Percentiles rank a stretch among this genome's conserved stretches.
Conservation (phyloP, 1,140 invertebrate genomes). For the Drosophila sproati region DNA sequence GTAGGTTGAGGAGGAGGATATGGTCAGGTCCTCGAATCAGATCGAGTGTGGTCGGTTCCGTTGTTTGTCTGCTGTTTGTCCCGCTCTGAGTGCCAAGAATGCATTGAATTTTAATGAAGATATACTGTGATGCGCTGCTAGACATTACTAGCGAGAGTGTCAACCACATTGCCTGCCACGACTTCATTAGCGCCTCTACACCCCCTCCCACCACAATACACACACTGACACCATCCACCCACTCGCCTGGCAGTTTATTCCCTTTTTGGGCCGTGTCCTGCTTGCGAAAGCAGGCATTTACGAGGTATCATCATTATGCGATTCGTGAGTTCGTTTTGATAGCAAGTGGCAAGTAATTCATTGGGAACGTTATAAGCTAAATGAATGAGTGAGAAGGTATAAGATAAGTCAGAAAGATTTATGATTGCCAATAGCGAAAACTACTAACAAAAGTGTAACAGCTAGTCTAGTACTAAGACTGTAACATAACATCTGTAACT, state of each 20-base stretch:
- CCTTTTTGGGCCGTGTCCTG: constrained; percentile 12
- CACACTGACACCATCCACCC: background rate
- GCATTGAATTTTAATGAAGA: constrained; percentile 82
- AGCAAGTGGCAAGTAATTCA: background rate
- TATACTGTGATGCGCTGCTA: constrained; percentile 51
- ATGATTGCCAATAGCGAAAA: too few species aligned
- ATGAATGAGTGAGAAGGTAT: background rate
- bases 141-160: constrained; percentile 31
- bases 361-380: background rate
- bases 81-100: constrained; percentile 53
- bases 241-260: constrained; percentile 35
- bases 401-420: background rate
- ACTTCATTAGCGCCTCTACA: constrained; percentile 60
- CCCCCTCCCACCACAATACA: background rate
- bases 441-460: too few species aligned
- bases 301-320: constrained; percentile 45
- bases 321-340: background rate
- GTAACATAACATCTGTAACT: too few species aligned
- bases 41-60: constrained; percentile 39
- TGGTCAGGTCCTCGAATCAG: background rate
- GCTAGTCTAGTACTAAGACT: too few species aligned
- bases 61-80: constrained; percentile 34
- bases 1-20: background rate
- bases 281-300: constrained; percentile 54
- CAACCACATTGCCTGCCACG: constrained; percentile 45